Base-by-base conservation (phyloP, 2,888 invertebrate species). In the Bombylius major region DNA sequence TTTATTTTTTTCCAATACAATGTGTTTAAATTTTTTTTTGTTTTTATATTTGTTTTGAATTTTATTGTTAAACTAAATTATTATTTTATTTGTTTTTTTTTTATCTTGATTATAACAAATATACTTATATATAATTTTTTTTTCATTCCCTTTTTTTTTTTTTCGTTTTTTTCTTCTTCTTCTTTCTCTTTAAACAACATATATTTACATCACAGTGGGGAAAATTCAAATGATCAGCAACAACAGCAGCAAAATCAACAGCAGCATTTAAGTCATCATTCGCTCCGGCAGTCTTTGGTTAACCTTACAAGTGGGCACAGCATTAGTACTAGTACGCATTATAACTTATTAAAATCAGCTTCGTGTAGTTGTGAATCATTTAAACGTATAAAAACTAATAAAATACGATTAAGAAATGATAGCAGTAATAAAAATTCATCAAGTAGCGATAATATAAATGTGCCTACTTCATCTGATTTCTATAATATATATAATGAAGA, bases 241-340 rank as follows among this genome's bases (percentile, higher is more conserved):
- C 62, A 64, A 42, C 62, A 60, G 34, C 59, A 61, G 9, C 58
- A 57, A 31, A 54, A 44, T 46, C 69, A 70, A 61, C 68, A 67
- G 59, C 66, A 69, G 56, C 54, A 51, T 53, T 70, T 69, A 60
- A 70, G 68, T 62, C 72, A 71, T 64, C 66, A 70, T 61, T 66
- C 71, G 65, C 67, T 69, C 64, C 72, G 71, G 56, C 73, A 73
- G 70, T 73, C 72, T 64, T 66, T 73, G 66, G 65, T 70, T 66
- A 73, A 73, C 68, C 70, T 73, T 58, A 69, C 69, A 56, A 68
- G 70, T 67, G 70, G 67, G 61, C 70, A 70, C 68, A 67, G 58
- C 57, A 62, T 58, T 55, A 61, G 59, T 55, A 58, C 59, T 51
- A 61, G 57, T 57, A 59, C 58, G 56, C 57, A 60, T 57, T 57